Evolutionary conservation across 2,888 invertebrate species (phyloP), one percentile per base, ranked within the genome.

Genomic region (Nomada ruficornis): DNA sequence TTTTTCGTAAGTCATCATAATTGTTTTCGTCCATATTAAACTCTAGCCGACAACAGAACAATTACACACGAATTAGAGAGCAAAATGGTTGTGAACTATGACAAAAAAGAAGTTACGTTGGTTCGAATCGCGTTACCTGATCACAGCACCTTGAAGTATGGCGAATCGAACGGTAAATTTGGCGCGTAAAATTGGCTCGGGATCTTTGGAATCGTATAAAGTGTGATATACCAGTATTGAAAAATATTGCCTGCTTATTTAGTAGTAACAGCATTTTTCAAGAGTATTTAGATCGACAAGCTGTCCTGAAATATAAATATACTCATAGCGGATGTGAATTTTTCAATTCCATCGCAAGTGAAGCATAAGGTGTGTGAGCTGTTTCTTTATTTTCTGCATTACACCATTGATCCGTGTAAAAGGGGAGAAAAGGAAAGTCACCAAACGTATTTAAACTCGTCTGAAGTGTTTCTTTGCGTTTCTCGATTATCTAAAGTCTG

Each of bases 1-100:
- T 89, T 73, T 89, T 86, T 20, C 94, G 89, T 52, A 92, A 62
- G 29, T 86, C 79, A 36, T 92, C 92, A 71, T 92, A 93, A 72
- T 94, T 69, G 47, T 84, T 20, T 47, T 87, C 82, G 3, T 23
- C 63, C 90, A 90, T 90, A 11, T 65, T 23, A 20, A 44, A 18
- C 36, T 20, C 11, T 59, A 1, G 13, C 13, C 13, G 3, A 15
- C 11, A 15, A n/a, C 1, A 2, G 44, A 64, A 15, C 13, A 23
- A 15, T 18, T 7, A 29, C 2, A 29, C 1, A 23, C 11, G 18
- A 23, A 15, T 47, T 11, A 47, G 2, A 26, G 26, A 50, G 5
- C 26, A 3, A 9, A 26, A 15, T 5, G 29, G 4, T n/a, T 36
- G 29, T 1, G 13, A 36, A n/a, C 1, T 60, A 60, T 36, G 7